Percentiles rank a stretch among this genome's conserved stretches.
These are phyloP conservation scores for Drosophila picticornis DNA, from an alignment of 2,888 invertebrate species.

Conservation along the genomic window DNA sequence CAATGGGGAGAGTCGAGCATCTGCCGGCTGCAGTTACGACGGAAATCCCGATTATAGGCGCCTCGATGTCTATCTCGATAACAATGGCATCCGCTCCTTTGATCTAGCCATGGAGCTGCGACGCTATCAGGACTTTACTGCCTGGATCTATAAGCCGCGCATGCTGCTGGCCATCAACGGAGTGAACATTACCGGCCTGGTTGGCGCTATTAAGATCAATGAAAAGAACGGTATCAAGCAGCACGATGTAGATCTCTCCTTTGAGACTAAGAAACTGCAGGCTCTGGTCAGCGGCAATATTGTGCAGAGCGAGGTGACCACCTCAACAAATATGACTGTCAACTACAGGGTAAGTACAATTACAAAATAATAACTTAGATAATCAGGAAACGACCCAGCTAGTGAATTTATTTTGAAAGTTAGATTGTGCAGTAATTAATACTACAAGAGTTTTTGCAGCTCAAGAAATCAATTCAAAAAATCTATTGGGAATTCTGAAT, in stretches of 20 bases:
- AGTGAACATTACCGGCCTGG: conserved; percentile 89
- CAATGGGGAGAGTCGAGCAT: conserved; percentile 86
- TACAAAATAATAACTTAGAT: neutral
- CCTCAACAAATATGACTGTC: conserved; percentile 83
- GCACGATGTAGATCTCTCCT: conserved; percentile 90
- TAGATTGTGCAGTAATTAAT: neutral
- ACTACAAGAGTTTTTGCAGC: neutral
- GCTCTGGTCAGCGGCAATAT: conserved; percentile 91
- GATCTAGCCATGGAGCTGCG: conserved; percentile 82
- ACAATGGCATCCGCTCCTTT: conserved; percentile 87
- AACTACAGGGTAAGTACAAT: conserved; percentile 86
- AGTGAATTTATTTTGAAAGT: neutral
- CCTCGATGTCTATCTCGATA: conserved; percentile 89
- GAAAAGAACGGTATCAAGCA: conserved; percentile 91
- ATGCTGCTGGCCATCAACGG: conserved; percentile 91
- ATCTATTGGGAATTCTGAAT: neutral
- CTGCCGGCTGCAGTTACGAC: conserved; percentile 90
- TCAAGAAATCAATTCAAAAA: neutral
- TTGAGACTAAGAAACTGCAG: conserved; percentile 91
- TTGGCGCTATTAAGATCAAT: conserved; percentile 87
- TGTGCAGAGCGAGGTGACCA: conserved; percentile 84
- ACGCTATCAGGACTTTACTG: conserved; percentile 86
- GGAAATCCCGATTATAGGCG: conserved; percentile 89
- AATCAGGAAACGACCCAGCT: neutral
- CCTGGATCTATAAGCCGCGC: conserved; percentile 89